These are phyloP conservation scores for Crenichthys baileyi DNA, from an alignment of 2,797 vertebrate species.

Conservation along the genomic window DNA sequence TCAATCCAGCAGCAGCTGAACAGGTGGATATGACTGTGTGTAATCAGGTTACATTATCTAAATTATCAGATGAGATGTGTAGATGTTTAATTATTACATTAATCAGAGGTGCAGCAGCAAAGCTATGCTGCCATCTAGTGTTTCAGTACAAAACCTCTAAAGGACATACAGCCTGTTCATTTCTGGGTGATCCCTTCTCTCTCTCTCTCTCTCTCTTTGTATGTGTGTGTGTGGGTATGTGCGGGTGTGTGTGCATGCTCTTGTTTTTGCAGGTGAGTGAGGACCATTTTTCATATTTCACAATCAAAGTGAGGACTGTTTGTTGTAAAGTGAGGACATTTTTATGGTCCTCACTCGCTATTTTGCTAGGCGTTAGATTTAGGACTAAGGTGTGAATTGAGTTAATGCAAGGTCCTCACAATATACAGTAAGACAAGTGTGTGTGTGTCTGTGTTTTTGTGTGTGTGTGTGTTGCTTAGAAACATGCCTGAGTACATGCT, in stretches of 20 bases:
- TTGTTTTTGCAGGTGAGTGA: too few species aligned
- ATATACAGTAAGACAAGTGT: too few species aligned
- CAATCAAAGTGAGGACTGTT: too few species aligned
- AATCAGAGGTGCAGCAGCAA: constrained; percentile 17
- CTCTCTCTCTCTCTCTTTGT: neutral
- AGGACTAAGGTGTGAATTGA: too few species aligned
- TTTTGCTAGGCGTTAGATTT: too few species aligned
- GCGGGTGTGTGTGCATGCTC: neutral
- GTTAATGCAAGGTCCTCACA: too few species aligned
- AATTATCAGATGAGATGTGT: constrained; percentile 36
- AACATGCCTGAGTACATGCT: constrained; percentile 26
- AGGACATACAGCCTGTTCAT: constrained; percentile 33
- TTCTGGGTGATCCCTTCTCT: constrained; percentile 34
- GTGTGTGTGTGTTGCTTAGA: constrained; percentile 19
- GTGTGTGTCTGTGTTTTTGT: constrained; percentile 38
- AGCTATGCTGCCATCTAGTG: constrained; percentile 76
- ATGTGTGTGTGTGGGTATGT: constrained; percentile 31
- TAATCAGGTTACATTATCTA: constrained; percentile 60
- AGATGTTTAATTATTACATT: constrained; percentile 40
- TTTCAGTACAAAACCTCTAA: neutral
- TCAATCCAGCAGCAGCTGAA: constrained; percentile 51
- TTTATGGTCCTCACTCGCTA: too few species aligned
- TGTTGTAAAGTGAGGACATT: too few species aligned
- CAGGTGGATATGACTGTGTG: constrained; percentile 44
- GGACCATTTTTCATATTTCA: too few species aligned